Percentiles rank a stretch among this genome's conserved stretches.
Evolutionary conservation across 2,113 vertebrate genomes (phyloP).

Genomic region (Toxostoma redivivum): DNA sequence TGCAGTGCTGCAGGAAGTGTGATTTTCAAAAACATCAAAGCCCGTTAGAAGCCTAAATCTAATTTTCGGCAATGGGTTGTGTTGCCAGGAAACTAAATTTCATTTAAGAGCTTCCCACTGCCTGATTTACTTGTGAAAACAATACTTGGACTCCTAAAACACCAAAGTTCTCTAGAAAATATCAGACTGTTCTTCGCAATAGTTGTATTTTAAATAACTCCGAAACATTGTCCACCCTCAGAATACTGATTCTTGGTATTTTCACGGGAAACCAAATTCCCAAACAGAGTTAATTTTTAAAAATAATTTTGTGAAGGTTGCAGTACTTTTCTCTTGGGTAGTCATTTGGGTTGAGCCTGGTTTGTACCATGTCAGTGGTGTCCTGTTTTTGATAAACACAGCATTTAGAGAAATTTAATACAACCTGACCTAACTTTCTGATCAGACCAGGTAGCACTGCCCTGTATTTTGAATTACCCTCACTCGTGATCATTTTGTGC

Average conservation of each 20-base stretch:
- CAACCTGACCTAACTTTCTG: constrained; percentile 3
- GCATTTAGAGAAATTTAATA: background rate
- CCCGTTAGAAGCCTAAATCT: constrained; percentile 34
- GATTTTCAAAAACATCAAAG: constrained; percentile 34
- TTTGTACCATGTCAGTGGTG: background rate
- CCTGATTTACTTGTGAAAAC: constrained; percentile 10
- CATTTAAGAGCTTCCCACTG: constrained; percentile 35
- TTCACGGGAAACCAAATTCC: background rate
- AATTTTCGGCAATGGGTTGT: constrained; percentile 27
- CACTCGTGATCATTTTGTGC: constrained; percentile 21
- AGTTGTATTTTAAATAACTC: background rate
- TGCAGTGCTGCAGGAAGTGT: constrained; percentile 22
- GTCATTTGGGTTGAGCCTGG: background rate
- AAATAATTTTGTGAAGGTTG: background rate
- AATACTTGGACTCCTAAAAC: background rate
- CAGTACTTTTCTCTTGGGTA: background rate
- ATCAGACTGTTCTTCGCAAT: background rate
- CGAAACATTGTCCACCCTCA: background rate
- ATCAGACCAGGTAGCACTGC: constrained; percentile 19
- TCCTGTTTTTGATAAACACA: background rate
- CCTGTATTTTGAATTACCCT: constrained; percentile 14
- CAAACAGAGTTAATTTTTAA: background rate
- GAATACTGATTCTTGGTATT: background rate
- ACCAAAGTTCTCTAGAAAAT: background rate
- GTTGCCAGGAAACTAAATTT: constrained; percentile 57